phyloP scores from a whole-genome alignment of 2,888 invertebrate species.

The Apodemia duryi region DNA sequence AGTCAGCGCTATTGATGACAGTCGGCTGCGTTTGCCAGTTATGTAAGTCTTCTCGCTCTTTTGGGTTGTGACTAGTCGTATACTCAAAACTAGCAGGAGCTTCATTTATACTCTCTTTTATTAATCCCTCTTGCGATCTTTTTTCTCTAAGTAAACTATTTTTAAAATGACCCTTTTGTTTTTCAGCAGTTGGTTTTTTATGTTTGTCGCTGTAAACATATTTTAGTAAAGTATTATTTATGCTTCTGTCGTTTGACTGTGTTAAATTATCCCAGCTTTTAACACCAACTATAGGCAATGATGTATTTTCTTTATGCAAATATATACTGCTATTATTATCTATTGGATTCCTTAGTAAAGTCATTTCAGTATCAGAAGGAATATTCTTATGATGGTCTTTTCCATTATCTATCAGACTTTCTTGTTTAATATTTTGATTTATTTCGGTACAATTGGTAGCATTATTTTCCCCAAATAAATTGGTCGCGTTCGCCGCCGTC shows the following conservation, averaged over 20 bases:
- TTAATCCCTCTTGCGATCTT: constrained; percentile 34
- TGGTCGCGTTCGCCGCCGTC: constrained; percentile 45
- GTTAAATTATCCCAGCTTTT: constrained; percentile 15
- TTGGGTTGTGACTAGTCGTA: constrained; percentile 46
- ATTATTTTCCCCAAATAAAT: neutral
- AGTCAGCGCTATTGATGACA: constrained; percentile 44
- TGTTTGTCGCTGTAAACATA: constrained; percentile 55
- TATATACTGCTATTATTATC: neutral
- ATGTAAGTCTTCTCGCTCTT: constrained; percentile 34
- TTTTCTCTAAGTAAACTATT: constrained; percentile 55
- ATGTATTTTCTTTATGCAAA: constrained; percentile 1
- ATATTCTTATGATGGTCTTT: neutral
- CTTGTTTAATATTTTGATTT: neutral
- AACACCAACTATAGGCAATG: neutral
- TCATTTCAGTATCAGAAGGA: neutral
- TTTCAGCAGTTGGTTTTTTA: constrained; percentile 32
- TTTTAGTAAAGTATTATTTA: constrained; percentile 48
- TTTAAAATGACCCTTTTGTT: constrained; percentile 48
- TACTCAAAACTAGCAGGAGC: constrained; percentile 44
- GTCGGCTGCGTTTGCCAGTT: constrained; percentile 24
- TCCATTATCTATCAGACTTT: neutral
- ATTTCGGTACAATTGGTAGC: neutral
- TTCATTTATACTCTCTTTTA: constrained; percentile 18
- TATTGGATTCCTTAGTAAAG: neutral
- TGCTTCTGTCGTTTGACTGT: constrained; percentile 31